Percentiles rank a stretch among this genome's conserved stretches.
Evolutionary conservation across 2,797 vertebrate genomes (phyloP).

Genomic region (Silurus aristotelis): DNA sequence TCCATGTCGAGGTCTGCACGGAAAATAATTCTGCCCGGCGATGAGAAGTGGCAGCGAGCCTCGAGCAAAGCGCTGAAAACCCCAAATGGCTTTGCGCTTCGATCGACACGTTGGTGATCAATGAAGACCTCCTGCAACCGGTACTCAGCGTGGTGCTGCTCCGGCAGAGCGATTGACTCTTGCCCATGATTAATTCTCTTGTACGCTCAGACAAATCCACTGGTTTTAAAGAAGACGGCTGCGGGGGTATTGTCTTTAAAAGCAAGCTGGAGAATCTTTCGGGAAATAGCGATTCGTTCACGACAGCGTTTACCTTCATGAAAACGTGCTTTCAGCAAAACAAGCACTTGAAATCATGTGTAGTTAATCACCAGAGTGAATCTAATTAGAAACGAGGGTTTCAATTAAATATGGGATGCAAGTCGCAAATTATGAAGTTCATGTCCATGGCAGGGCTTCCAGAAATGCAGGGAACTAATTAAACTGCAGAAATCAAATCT

Average conservation of each 20-base stretch:
- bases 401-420: background rate
- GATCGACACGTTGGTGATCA: constrained; percentile 24
- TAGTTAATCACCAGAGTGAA: background rate
- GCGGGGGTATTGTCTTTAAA: background rate
- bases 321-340: no score
- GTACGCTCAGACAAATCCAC: background rate
- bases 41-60: constrained; percentile 31
- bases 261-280: background rate
- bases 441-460: background rate
- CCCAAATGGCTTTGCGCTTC: constrained; percentile 36
- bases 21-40: constrained; percentile 33
- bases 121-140: background rate
- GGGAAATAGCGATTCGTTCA: background rate
- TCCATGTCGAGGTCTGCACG: background rate
- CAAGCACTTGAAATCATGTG: no score
- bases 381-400: background rate
- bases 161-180: constrained; percentile 30
- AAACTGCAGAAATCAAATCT: background rate
- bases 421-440: background rate
- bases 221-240: background rate
- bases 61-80: constrained; percentile 41
- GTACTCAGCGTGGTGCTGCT: background rate
- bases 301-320: background rate
- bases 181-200: constrained; percentile 21
- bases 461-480: background rate